Base-by-base conservation (phyloP, 2,888 invertebrate species). In the Metellina segmentata region DNA sequence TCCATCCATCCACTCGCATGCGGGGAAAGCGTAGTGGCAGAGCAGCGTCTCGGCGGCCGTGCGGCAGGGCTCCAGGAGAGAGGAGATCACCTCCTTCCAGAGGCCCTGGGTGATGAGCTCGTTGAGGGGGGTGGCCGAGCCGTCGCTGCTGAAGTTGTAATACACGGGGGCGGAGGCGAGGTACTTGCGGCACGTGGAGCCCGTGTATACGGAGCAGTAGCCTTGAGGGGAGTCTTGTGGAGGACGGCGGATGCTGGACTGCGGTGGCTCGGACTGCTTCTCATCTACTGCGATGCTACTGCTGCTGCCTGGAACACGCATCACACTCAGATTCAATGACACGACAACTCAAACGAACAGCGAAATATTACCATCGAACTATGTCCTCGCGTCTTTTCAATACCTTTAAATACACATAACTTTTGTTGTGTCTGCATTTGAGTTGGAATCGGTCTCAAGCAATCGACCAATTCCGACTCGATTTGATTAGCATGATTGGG, bases 11-110 rank as follows among this genome's bases (percentile, higher is more conserved):
- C 92, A 93, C 92, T 97, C 96, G 94, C 98, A 98, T 94, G 97
- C 97, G 4, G 98, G 98, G 95, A 98, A 99, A 82, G 98, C 98
- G 95, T 98, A 98, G 90, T 97, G 96, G 95, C 99, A 99, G 19
- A 99, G 95, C 94, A 99, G 96, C 96, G 97, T 97, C 96, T 98
- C 98, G 79, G 98, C 98, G 91, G 97, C 97, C 93, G 96, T 96
- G 91, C 97, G 96, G 95, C 99, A 99, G 72, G 98, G 97, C 94
- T 98, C 98, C 91, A 96, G 96, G 74, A 98, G 95, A 87, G 96
- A 96, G 11, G 96, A 96, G 94, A 98, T 97, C 95, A 98, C 96
- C 96, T 98, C 98, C 93, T 97, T 97, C 98, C 98, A 98, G 49
- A 98, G 95, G 79, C 97, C 97, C 8, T 96, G 96, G 0, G 97